Evolutionary conservation across 2,888 invertebrate species (phyloP).

Genomic region (Dioctria linearis): DNA sequence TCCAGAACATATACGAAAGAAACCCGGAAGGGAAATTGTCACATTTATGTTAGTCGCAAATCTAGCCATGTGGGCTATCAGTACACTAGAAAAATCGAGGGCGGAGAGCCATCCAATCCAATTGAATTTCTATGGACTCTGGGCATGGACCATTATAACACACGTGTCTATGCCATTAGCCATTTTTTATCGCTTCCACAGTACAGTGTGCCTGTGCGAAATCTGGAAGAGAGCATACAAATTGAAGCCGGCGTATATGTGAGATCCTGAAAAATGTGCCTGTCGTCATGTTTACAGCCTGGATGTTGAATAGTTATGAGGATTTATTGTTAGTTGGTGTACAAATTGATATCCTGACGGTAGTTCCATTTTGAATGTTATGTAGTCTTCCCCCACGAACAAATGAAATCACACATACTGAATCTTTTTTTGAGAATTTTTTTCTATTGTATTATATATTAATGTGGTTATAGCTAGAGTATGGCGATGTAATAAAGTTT

Average conservation of each 20-base stretch:
- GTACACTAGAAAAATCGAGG: constrained; percentile 91
- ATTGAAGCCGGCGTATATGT: constrained; percentile 89
- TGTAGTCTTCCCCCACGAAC: constrained; percentile 27
- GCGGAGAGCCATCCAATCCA: constrained; percentile 94
- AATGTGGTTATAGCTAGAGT: constrained; percentile 3
- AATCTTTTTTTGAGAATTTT: constrained; percentile 14
- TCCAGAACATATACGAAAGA: constrained; percentile 85
- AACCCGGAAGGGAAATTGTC: constrained; percentile 94
- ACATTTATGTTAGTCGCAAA: constrained; percentile 93
- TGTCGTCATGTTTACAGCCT: constrained; percentile 42
- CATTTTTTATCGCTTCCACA: constrained; percentile 95
- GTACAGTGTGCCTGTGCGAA: constrained; percentile 95
- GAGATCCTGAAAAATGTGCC: constrained; percentile 67
- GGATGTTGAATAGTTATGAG: constrained; percentile 43
- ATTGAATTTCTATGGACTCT: constrained; percentile 90
- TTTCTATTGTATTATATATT: constrained; percentile 21
- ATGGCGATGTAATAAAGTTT: constrained; percentile 24
- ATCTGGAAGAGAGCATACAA: constrained; percentile 98
- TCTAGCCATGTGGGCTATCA: constrained; percentile 95
- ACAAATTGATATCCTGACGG: constrained; percentile 39
- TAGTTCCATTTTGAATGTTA: constrained; percentile 3
- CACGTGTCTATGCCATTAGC: constrained; percentile 94
- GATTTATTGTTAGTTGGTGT: constrained; percentile 22
- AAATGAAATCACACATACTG: constrained; percentile 23
- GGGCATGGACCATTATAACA: constrained; percentile 97